A percentile compares a stretch with the other conserved stretches of the same genome.
These are phyloP conservation scores for Neosilurus hyrtlii DNA, from an alignment of 2,797 vertebrate species.

Conservation along the genomic window DNA sequence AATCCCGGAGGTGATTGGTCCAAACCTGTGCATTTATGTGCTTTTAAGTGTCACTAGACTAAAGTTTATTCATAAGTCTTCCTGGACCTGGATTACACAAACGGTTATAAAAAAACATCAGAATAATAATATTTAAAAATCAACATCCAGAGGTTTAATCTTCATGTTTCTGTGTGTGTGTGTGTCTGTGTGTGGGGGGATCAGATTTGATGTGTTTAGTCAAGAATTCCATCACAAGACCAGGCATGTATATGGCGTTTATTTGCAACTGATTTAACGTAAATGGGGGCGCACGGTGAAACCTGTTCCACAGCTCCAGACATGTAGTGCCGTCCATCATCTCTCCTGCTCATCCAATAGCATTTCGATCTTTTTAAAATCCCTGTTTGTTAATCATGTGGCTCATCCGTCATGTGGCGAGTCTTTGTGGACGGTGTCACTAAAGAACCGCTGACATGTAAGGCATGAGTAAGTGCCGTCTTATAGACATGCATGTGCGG, in stretches of 20 bases:
- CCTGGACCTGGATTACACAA: neutral
- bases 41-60: neutral
- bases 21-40: neutral
- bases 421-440: neutral
- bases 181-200: neutral
- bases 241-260: conserved; percentile 21
- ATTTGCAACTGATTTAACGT: conserved; percentile 1
- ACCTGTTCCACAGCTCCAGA: conserved; percentile 35
- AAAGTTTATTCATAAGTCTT: neutral
- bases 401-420: neutral
- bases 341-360: neutral
- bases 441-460: neutral
- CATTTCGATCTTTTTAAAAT: too few relatives aligned
- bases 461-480: too few relatives aligned
- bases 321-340: neutral
- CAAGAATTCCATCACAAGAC: conserved; percentile 45
- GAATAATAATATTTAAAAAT: neutral
- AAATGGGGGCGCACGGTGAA: conserved; percentile 30
- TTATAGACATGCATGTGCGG: neutral
- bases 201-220: conserved; percentile 7
- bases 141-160: neutral
- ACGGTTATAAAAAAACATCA: too few relatives aligned
- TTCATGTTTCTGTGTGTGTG: neutral
- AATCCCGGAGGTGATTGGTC: neutral
- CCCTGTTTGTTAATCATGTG: too few relatives aligned